Evolutionary conservation across 2,888 invertebrate genomes (phyloP).

Genomic region (Drosophila subquinaria): DNA sequence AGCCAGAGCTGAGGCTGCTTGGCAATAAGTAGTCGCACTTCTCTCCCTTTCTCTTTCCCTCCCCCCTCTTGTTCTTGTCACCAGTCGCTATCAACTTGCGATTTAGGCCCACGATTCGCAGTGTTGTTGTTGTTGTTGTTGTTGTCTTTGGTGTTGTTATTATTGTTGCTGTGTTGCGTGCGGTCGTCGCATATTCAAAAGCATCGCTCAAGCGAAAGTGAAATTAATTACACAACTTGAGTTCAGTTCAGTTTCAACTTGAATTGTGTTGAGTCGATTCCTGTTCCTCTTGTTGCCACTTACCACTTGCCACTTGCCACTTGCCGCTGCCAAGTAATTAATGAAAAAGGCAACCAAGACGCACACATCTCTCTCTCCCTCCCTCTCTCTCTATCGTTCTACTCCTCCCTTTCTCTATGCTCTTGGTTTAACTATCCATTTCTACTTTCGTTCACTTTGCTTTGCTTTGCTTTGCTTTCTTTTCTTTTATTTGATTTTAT

Average conservation of each 20-base stretch:
- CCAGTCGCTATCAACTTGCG: background rate
- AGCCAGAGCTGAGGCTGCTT: constrained; percentile 31
- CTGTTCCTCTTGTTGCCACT: constrained; percentile 34
- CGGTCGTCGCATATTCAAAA: constrained; percentile 70
- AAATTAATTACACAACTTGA: constrained; percentile 76
- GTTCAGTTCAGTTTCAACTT: constrained; percentile 40
- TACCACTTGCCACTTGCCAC: constrained; percentile 20
- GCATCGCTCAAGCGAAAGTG: constrained; percentile 78
- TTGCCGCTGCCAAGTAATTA: constrained; percentile 61
- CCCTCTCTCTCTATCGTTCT: background rate
- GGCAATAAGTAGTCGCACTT: constrained; percentile 24
- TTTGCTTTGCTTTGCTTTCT: constrained; percentile 6
- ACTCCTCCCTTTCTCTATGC: constrained; percentile 1
- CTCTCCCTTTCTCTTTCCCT: background rate
- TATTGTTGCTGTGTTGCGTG: constrained; percentile 63
- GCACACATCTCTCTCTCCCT: constrained; percentile 4
- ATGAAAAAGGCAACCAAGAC: constrained; percentile 61
- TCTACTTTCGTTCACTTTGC: constrained; percentile 10
- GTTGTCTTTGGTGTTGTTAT: background rate
- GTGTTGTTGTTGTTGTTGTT: constrained; percentile 7
- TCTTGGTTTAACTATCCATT: constrained; percentile 30
- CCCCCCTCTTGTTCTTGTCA: background rate
- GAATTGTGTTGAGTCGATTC: constrained; percentile 41
- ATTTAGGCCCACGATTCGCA: constrained; percentile 1
- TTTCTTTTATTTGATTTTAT: background rate